Evolutionary conservation across 2,113 vertebrate species (phyloP).

Genomic region (Rhombomys opimus): DNA sequence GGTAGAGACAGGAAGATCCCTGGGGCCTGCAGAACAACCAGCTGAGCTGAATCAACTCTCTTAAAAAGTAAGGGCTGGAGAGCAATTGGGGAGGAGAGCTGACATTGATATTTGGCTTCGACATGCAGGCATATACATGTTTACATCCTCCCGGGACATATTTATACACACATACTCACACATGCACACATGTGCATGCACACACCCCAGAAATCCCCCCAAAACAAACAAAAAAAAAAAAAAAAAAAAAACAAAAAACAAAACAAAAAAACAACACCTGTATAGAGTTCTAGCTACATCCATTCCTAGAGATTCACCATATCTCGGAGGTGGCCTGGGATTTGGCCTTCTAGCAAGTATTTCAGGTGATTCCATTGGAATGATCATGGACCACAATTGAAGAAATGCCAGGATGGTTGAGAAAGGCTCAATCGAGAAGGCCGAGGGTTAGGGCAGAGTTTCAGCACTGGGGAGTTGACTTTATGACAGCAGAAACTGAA

Average conservation of each 20-base stretch:
- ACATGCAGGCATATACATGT: background rate
- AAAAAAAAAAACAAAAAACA: background rate
- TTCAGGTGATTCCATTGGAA: background rate
- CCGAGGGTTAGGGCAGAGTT: background rate
- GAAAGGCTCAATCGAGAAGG: background rate
- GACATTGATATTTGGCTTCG: background rate
- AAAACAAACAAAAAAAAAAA: background rate
- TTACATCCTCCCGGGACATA: too few relatives aligned
- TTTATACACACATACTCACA: background rate
- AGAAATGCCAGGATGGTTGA: background rate
- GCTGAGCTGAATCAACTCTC: background rate
- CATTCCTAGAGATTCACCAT: background rate
- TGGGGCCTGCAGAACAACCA: background rate
- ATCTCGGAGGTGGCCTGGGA: background rate
- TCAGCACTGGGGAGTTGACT: background rate
- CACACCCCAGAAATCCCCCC: background rate
- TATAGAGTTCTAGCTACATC: background rate
- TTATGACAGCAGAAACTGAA: background rate
- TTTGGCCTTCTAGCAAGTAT: background rate
- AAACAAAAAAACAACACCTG: background rate
- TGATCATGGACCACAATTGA: background rate
- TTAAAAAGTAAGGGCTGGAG: background rate
- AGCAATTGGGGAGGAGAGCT: background rate
- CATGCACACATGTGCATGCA: background rate
- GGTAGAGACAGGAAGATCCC: background rate